These are phyloP conservation scores for Drosophila watanabei DNA, from an alignment of 1,140 invertebrate genomes.

Conservation along the genomic window DNA sequence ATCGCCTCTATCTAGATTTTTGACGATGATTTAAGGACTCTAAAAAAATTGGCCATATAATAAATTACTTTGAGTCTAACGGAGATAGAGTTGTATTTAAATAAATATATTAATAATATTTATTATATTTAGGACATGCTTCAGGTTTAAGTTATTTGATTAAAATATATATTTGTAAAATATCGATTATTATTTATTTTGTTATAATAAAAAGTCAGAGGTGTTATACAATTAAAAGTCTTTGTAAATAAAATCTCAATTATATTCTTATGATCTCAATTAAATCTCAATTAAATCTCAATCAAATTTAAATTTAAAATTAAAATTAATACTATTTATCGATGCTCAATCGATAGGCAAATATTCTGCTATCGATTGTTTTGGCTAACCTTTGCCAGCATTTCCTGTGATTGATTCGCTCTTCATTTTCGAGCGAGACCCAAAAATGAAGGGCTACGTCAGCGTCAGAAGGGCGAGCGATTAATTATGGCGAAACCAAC, in stretches of 20 bases:
- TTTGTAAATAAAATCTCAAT: not conserved
- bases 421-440: not conserved
- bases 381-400: slow-evolving; percentile 1
- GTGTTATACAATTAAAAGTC: not conserved
- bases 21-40: slow-evolving; percentile 28
- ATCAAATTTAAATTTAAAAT: not conserved
- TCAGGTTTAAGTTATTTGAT: not conserved
- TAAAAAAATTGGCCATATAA: slow-evolving; percentile 10
- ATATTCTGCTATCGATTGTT: not conserved
- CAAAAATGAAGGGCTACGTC: slow-evolving; percentile 29
- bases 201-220: not conserved
- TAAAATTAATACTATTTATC: not conserved
- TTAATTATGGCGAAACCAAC: slow-evolving; percentile 32
- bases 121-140: not conserved
- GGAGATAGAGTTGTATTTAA: not conserved
- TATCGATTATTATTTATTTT: not conserved
- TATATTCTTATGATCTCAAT: not conserved
- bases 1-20: slow-evolving; percentile 29
- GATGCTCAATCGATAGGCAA: not conserved
- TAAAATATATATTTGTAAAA: too few relatives aligned
- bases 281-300: not conserved
- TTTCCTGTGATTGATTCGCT: slow-evolving; percentile 18
- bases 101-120: not conserved
- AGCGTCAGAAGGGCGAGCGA: slow-evolving; percentile 36
- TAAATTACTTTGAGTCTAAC: slow-evolving; percentile 10